A percentile compares a stretch with the other conserved stretches of the same genome.
Evolutionary conservation across 2,113 vertebrate genomes (phyloP).

Genomic region (Syngnathoides biaculeatus): DNA sequence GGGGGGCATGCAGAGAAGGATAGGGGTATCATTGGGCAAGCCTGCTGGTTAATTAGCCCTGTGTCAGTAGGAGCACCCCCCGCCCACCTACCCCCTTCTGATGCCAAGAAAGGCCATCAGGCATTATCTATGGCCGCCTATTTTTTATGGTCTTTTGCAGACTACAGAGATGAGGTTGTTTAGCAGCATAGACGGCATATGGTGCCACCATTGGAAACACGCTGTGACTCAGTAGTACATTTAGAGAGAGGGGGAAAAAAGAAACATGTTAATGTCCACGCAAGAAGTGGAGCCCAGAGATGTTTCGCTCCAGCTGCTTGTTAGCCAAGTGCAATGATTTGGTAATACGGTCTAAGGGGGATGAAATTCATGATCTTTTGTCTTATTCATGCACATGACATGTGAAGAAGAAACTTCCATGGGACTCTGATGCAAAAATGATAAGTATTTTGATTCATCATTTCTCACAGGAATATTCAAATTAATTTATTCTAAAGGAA

Average conservation of each 20-base stretch:
- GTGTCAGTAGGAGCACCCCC: slow-evolving; percentile 52
- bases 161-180: slow-evolving; percentile 62
- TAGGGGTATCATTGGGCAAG: slow-evolving; percentile 72
- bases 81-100: slow-evolving; percentile 40
- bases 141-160: slow-evolving; percentile 67
- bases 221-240: slow-evolving; percentile 50
- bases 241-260: slow-evolving; percentile 43
- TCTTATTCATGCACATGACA: background rate
- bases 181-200: slow-evolving; percentile 70
- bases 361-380: background rate
- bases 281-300: slow-evolving; percentile 38
- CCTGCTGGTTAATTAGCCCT: slow-evolving; percentile 73
- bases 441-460: background rate
- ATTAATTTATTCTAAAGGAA: too few relatives aligned
- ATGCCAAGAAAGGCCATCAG: slow-evolving; percentile 69
- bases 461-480: background rate
- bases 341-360: background rate
- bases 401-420: background rate
- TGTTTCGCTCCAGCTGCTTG: slow-evolving; percentile 51
- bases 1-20: slow-evolving; percentile 53
- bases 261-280: slow-evolving; percentile 48
- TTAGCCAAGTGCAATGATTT: slow-evolving; percentile 10
- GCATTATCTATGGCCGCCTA: slow-evolving; percentile 59
- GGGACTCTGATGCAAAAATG: too few relatives aligned
- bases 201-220: slow-evolving; percentile 52